phyloP scores from a whole-genome alignment of 1,140 invertebrate genomes.

The Thalassaphorura encarpata region DNA sequence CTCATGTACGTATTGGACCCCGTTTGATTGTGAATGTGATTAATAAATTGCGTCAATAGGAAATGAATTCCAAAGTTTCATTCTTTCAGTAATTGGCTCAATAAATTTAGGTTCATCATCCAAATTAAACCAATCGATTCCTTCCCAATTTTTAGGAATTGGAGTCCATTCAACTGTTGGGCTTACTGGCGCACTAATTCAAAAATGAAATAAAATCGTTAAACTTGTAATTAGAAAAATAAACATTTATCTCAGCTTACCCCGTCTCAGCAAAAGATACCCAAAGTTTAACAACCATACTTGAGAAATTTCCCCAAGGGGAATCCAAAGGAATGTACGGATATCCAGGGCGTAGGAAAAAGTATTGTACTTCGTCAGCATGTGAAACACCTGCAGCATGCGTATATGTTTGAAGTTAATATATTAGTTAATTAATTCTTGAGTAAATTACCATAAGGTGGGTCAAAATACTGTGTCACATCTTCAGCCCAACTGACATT shows the following conservation, averaged over 20 bases:
- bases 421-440: neutral
- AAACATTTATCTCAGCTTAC: neutral
- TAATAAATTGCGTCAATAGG: neutral
- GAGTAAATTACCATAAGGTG: slow-evolving; percentile 5
- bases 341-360: neutral
- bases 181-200: slow-evolving; percentile 1
- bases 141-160: neutral
- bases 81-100: neutral
- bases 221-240: neutral
- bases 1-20: no score
- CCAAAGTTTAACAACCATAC: neutral
- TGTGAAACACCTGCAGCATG: slow-evolving; percentile 4
- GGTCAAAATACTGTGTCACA: slow-evolving; percentile 3
- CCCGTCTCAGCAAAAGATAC: slow-evolving; percentile 4
- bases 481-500: slow-evolving; percentile 5
- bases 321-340: slow-evolving; percentile 6
- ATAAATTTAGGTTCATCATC: slow-evolving; percentile 1
- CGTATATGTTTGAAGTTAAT: neutral
- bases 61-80: slow-evolving; percentile 3
- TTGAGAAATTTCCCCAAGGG: neutral
- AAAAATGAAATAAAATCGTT: neutral
- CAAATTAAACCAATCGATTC: slow-evolving; percentile 1
- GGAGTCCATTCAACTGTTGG: neutral
- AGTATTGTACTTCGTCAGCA: slow-evolving; percentile 10
- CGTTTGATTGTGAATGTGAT: no score